These are phyloP conservation scores for Clarias magur DNA, from an alignment of 2,113 vertebrate species.

Conservation along the genomic window DNA sequence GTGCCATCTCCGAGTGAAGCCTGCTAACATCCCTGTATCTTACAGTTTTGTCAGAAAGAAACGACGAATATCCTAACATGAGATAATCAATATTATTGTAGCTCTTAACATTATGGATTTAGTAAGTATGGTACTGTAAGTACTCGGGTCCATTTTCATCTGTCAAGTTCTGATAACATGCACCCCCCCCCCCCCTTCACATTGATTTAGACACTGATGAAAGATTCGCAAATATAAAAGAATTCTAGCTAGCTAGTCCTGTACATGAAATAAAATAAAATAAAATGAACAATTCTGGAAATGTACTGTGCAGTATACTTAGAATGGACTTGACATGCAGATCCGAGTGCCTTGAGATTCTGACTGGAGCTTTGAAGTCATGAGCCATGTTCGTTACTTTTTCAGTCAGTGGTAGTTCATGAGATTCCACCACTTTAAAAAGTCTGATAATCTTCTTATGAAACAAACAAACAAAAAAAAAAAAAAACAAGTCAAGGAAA, in stretches of 20 bases:
- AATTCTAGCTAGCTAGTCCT: background rate
- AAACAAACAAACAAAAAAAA: too few relatives aligned
- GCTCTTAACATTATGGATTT: background rate
- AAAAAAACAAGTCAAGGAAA: too few relatives aligned
- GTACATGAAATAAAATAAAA: too few relatives aligned
- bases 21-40: background rate
- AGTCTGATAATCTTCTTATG: too few relatives aligned
- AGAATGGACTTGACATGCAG: too few relatives aligned
- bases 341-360: too few relatives aligned
- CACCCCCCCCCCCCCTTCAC: background rate
- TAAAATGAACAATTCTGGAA: too few relatives aligned
- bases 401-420: too few relatives aligned
- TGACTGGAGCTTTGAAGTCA: too few relatives aligned
- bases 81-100: background rate
- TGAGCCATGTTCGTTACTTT: too few relatives aligned
- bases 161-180: background rate
- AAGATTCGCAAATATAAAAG: background rate
- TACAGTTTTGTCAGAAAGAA: background rate
- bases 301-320: too few relatives aligned
- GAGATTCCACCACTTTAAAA: too few relatives aligned
- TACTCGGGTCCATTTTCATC: background rate
- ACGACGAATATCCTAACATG: background rate
- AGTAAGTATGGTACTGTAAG: background rate
- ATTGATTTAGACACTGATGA: background rate
- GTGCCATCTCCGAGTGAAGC: background rate